Percentiles rank a stretch among this genome's conserved stretches.
Evolutionary conservation across 2,113 vertebrate genomes (phyloP).

Genomic region (Cochlearius cochlearius): DNA sequence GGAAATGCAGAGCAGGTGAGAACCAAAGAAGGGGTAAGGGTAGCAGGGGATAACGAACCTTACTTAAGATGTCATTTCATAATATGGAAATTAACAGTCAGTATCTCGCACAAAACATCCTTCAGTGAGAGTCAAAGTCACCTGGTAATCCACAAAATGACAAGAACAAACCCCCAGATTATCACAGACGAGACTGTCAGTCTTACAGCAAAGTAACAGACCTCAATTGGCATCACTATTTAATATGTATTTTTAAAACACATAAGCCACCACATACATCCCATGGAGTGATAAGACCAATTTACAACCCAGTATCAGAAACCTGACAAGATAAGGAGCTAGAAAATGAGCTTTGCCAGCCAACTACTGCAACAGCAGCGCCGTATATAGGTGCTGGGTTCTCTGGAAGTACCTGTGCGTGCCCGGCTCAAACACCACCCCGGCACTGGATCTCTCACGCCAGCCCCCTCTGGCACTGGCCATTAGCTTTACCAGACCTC

Average conservation of each 20-base stretch:
- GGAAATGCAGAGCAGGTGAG: background rate
- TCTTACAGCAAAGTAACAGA: background rate
- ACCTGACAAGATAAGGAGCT: background rate
- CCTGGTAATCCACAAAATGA: background rate
- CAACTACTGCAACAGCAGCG: background rate
- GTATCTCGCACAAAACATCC: background rate
- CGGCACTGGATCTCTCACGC: background rate
- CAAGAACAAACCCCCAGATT: too few species aligned
- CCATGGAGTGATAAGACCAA: background rate
- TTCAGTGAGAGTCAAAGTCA: background rate
- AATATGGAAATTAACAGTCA: background rate
- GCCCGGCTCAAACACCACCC: background rate
- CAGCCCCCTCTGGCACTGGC: background rate
- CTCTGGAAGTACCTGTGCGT: background rate
- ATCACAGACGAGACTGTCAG: background rate
- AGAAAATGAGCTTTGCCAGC: background rate
- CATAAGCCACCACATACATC: background rate
- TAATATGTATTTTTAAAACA: background rate
- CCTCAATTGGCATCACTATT: background rate
- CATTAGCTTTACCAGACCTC: background rate
- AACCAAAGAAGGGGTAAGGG: background rate
- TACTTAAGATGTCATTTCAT: background rate
- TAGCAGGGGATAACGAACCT: background rate
- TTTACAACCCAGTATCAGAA: background rate
- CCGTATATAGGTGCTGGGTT: accelerated